phyloP scores from a whole-genome alignment of 2,888 invertebrate species.

The Tribolium freemani region DNA sequence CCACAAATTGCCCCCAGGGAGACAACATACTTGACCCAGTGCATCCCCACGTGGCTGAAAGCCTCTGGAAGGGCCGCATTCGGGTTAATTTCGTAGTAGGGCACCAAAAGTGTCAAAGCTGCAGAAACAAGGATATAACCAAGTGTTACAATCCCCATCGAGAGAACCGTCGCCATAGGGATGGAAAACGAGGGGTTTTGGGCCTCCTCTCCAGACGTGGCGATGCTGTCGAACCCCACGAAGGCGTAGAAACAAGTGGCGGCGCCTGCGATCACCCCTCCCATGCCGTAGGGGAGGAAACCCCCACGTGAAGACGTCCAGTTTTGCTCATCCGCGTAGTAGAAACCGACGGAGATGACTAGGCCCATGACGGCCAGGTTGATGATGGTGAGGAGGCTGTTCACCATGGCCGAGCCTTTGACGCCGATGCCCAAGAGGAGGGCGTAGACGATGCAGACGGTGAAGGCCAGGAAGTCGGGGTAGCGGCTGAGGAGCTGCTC shows the following conservation, averaged over 20 bases:
- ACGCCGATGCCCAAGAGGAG: constrained; percentile 83
- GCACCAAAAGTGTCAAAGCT: constrained; percentile 87
- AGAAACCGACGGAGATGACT: constrained; percentile 87
- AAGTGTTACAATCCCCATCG: constrained; percentile 84
- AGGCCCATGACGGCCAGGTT: constrained; percentile 85
- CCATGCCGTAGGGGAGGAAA: constrained; percentile 83
- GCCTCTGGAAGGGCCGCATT: constrained; percentile 87
- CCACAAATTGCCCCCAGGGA: constrained; percentile 90
- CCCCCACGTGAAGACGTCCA: constrained; percentile 84
- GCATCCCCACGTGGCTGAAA: constrained; percentile 80
- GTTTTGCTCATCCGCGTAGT: constrained; percentile 84
- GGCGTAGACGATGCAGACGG: constrained; percentile 84
- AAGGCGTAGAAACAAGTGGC: constrained; percentile 94
- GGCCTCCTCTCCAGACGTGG: constrained; percentile 88
- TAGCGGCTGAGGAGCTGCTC: constrained; percentile 80
- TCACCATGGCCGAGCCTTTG: constrained; percentile 89
- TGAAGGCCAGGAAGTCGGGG: constrained; percentile 84
- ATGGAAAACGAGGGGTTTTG: constrained; percentile 85
- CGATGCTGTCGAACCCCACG: constrained; percentile 93
- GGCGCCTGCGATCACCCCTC: constrained; percentile 84
- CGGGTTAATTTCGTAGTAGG: constrained; percentile 80
- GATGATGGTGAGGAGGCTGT: constrained; percentile 86
- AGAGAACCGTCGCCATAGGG: constrained; percentile 85
- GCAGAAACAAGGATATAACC: constrained; percentile 86
- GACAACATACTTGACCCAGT: constrained; percentile 88